Base-by-base conservation (phyloP, 2,797 vertebrate genomes). In the Tragopan temminckii region DNA sequence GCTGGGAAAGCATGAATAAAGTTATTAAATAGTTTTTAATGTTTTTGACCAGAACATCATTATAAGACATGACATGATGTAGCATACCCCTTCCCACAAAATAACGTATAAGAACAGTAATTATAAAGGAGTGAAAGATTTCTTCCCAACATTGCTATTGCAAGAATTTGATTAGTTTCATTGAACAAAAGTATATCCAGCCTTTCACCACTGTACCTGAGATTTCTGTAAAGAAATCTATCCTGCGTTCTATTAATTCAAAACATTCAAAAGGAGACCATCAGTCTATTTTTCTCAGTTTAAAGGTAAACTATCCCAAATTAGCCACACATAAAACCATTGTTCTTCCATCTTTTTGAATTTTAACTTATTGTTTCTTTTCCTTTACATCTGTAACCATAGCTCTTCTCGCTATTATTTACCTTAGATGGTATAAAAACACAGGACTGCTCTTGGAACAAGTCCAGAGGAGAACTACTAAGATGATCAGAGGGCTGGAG, bases 1-100 rank as follows among this genome's bases (percentile, higher is more conserved):
- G 36, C 10, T 52, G 9, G 31, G 75, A 70, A 90, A 80, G 6
- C 19, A 1, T 0, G 2, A 85, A 70, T 55, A 67, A n/a, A n/a
- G 17, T 50, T 52, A 31, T 53, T 40, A 69, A 17, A 8, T 55
- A 5, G 3, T 0, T 11, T 27, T 13, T 1, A 17, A 8, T 11
- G 1, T 19, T 81, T 85, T 61, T 48, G 7, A 77, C 8, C 7
- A 25, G n/a, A 57, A 61, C 15, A 4, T 46, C 43, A n/a, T 2
- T 38, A 61, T n/a, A 21, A 25, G 12, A 27, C 24, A 45, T 33
- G 16, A 18, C 5, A 29, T 21, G 12, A 2, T 48, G 1, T 20
- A 68, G 14, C 42, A 35, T 5, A 58, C 1, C 3, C 11, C 4
- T 53, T 76, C 5, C 15, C 53, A 23, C 1, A 53, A 70, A 63